Evolutionary conservation across 2,797 vertebrate species (phyloP).

Genomic region (Centroberyx gerrardi): DNA sequence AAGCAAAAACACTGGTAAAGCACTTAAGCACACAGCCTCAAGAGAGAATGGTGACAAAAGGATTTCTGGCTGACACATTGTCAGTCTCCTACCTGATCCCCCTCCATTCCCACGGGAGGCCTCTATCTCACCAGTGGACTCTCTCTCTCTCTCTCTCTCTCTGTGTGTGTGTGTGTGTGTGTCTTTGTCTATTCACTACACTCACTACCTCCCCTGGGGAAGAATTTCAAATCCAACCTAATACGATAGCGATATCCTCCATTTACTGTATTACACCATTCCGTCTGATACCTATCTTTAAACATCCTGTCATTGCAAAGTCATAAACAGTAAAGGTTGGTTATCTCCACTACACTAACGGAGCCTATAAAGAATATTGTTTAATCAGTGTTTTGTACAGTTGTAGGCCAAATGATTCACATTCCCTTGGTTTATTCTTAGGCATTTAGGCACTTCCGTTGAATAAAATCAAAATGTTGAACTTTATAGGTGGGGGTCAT

Average conservation of each 20-base stretch:
- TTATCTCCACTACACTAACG: not conserved
- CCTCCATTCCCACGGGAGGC: constrained; percentile 50
- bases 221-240: constrained; percentile 11
- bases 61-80: constrained; percentile 68
- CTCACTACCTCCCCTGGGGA: not conserved
- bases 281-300: not conserved
- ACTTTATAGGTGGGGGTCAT: not conserved
- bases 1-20: constrained; percentile 35
- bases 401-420: no score
- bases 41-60: constrained; percentile 71
- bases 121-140: constrained; percentile 42
- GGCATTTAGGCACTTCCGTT: no score
- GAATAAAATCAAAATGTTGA: no score
- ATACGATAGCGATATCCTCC: not conserved
- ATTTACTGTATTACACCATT: not conserved
- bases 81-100: constrained; percentile 49
- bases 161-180: not conserved
- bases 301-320: constrained; percentile 1
- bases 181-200: constrained; percentile 25
- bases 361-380: no score
- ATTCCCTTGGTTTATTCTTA: no score
- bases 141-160: constrained; percentile 8
- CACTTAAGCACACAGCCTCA: constrained; percentile 60
- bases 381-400: no score
- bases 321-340: not conserved